phyloP scores from a whole-genome alignment of 2,888 invertebrate species.

The Tenthredo notha region DNA sequence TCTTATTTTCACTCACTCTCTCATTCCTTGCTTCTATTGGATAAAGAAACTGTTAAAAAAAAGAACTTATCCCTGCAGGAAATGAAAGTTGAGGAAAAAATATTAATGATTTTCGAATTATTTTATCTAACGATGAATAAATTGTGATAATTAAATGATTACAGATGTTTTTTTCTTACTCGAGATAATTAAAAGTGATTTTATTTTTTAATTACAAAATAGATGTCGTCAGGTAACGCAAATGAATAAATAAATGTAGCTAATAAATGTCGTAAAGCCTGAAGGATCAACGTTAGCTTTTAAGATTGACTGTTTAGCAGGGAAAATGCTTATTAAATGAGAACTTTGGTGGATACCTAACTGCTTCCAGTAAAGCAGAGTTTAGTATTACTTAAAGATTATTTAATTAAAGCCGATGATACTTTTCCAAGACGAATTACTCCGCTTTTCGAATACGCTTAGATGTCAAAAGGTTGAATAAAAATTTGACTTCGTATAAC shows the following conservation, averaged over 20 bases:
- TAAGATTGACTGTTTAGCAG: neutral
- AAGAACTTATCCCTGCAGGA: neutral
- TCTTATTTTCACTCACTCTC: too few relatives aligned
- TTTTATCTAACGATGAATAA: neutral
- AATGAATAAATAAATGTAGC: neutral
- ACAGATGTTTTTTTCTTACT: neutral
- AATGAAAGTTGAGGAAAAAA: neutral
- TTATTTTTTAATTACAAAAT: too few relatives aligned
- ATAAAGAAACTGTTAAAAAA: neutral
- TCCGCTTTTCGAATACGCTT: neutral
- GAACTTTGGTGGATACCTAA: constrained; percentile 2
- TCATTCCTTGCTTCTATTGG: neutral
- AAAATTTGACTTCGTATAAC: neutral
- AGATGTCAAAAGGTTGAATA: neutral
- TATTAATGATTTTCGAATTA: neutral
- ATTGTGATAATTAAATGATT: neutral
- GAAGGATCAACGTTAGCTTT: neutral
- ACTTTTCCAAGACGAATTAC: neutral
- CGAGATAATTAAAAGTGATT: neutral
- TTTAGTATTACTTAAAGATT: constrained; percentile 19
- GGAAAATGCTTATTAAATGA: neutral
- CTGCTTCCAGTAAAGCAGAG: neutral
- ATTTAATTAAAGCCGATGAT: constrained; percentile 1
- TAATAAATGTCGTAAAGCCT: neutral
- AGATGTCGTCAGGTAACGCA: neutral